Evolutionary conservation across 2,888 invertebrate genomes (phyloP).

Genomic region (Drosophila barbarae): DNA sequence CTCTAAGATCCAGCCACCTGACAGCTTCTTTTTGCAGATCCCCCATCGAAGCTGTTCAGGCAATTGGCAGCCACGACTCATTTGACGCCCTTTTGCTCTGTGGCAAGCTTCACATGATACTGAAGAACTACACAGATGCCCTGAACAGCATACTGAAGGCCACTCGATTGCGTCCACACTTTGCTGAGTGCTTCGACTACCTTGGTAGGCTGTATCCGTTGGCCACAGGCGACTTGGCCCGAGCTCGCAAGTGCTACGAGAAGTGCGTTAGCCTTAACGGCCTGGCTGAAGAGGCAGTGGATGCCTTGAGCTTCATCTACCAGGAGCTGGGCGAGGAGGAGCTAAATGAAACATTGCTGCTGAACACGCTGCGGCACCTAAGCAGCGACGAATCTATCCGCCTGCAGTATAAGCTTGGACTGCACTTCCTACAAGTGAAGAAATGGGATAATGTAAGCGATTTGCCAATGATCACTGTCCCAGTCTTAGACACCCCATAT

Average conservation of each 20-base stretch:
- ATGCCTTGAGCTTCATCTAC: conserved; percentile 88
- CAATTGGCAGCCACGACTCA: conserved; percentile 48
- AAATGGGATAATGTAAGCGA: conserved; percentile 82
- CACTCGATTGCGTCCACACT: conserved; percentile 87
- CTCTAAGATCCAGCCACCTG: no score
- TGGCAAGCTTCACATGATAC: conserved; percentile 68
- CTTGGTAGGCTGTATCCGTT: conserved; percentile 87
- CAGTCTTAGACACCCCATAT: no score
- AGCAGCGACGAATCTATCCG: conserved; percentile 83
- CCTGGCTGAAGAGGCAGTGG: conserved; percentile 84
- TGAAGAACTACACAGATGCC: conserved; percentile 83
- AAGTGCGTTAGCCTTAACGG: conserved; percentile 89
- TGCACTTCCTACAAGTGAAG: conserved; percentile 87
- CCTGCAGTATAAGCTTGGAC: conserved; percentile 91
- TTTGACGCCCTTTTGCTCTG: conserved; percentile 69
- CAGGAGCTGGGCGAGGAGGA: conserved; percentile 83
- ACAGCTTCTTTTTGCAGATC: conserved; percentile 43
- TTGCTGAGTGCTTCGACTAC: conserved; percentile 86
- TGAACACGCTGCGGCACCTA: conserved; percentile 80
- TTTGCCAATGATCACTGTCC: neutral
- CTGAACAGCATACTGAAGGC: conserved; percentile 85
- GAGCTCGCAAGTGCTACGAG: conserved; percentile 91
- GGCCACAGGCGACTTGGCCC: conserved; percentile 83
- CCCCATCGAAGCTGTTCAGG: conserved; percentile 82
- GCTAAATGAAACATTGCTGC: conserved; percentile 67